A percentile compares a stretch with the other conserved stretches of the same genome.
These are phyloP conservation scores for Aplysina aerophoba DNA, from an alignment of 37 sponge, comb jelly and placozoan species.

Conservation along the genomic window DNA sequence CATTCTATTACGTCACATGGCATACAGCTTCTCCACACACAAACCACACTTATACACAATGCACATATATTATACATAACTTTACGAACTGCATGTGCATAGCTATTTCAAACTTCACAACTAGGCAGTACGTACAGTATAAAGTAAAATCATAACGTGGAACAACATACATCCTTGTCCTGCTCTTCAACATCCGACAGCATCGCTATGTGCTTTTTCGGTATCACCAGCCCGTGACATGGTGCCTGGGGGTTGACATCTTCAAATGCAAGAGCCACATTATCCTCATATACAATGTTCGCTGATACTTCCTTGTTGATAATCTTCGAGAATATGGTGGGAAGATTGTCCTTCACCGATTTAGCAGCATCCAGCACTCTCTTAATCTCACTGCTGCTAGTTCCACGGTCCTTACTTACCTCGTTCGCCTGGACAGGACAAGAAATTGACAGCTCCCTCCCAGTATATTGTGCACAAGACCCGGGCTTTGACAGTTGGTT, in stretches of 20 bases:
- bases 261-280: conserved; percentile 83
- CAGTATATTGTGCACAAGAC: too few relatives aligned
- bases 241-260: conserved; percentile 81
- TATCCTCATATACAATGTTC: conserved; percentile 81
- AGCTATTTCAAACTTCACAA: background rate
- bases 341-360: background rate
- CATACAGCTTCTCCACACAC: background rate
- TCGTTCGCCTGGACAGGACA: too few relatives aligned
- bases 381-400: background rate
- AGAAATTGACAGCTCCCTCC: too few relatives aligned
- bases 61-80: too few relatives aligned
- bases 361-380: background rate
- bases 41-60: background rate
- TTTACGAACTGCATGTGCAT: too few relatives aligned
- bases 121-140: too few relatives aligned
- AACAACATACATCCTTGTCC: conserved; percentile 59
- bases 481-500: too few relatives aligned
- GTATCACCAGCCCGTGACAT: conserved; percentile 81
- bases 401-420: too few relatives aligned
- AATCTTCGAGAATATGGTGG: conserved; percentile 83
- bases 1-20: background rate
- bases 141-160: too few relatives aligned
- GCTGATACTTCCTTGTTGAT: conserved; percentile 78
- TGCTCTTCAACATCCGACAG: conserved; percentile 57
- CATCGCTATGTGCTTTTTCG: conserved; percentile 77